Conservation (phyloP, 2,888 invertebrate species). For the Carterocephalus palaemon region DNA sequence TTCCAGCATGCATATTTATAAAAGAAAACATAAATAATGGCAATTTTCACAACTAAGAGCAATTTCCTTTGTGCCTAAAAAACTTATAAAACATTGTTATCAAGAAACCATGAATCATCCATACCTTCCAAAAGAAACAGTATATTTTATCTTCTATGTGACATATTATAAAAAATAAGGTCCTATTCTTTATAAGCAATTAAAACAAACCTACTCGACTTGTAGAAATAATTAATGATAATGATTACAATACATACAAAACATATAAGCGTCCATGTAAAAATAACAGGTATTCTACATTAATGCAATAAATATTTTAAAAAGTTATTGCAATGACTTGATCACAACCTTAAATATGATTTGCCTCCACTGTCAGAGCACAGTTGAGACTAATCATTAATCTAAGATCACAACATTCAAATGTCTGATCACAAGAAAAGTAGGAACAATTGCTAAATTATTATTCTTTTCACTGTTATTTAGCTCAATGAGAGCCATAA, state of each 20-base stretch:
- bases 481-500: too few relatives aligned
- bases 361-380: too few relatives aligned
- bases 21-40: conserved; percentile 1
- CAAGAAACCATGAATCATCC: background rate
- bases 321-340: too few relatives aligned
- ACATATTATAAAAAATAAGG: conserved; percentile 52
- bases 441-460: too few relatives aligned
- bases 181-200: conserved; percentile 56
- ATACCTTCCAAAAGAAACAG: background rate
- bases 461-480: too few relatives aligned
- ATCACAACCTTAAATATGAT: too few relatives aligned
- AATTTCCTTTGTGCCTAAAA: conserved; percentile 9
- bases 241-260: conserved; percentile 52
- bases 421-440: too few relatives aligned
- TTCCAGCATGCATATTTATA: background rate
- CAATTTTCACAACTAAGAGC: conserved; percentile 2
- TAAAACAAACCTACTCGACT: conserved; percentile 57
- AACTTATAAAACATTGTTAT: conserved; percentile 38
- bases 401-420: too few relatives aligned
- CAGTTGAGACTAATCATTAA: too few relatives aligned
- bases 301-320: too few relatives aligned
- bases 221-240: conserved; percentile 54
- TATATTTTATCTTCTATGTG: conserved; percentile 28
- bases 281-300: too few relatives aligned
- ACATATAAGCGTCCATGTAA: too few relatives aligned